phyloP scores from a whole-genome alignment of 2,888 invertebrate species.

The Chymomyza amoena region DNA sequence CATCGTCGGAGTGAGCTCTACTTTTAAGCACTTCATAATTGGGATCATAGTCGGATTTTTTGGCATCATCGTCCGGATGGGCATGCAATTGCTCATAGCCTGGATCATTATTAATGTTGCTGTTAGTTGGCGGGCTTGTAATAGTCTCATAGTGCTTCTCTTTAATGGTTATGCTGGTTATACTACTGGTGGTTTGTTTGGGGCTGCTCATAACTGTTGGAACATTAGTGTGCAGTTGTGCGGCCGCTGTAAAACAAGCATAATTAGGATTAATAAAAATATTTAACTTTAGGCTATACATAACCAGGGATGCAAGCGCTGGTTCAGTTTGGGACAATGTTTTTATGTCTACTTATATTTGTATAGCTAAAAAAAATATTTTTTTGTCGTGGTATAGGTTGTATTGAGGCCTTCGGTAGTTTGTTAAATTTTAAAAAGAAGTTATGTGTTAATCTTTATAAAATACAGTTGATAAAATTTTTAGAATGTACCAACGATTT shows the following conservation, averaged over 20 bases:
- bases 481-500: neutral
- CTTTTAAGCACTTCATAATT: slow-evolving; percentile 88
- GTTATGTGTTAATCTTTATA: too few species aligned
- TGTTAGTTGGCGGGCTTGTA: slow-evolving; percentile 67
- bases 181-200: slow-evolving; percentile 34
- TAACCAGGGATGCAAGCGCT: neutral
- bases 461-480: neutral
- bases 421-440: too few species aligned
- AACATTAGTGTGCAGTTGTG: slow-evolving; percentile 29
- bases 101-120: slow-evolving; percentile 82
- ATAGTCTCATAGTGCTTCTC: slow-evolving; percentile 75
- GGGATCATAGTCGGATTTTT: slow-evolving; percentile 83
- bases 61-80: slow-evolving; percentile 56
- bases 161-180: slow-evolving; percentile 38
- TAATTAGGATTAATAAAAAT: neutral
- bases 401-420: too few species aligned
- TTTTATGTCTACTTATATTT: neutral
- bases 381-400: too few species aligned
- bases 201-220: slow-evolving; percentile 20
- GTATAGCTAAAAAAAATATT: too few species aligned
- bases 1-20: slow-evolving; percentile 76
- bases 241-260: slow-evolving; percentile 23
- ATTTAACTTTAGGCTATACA: neutral
- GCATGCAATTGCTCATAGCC: slow-evolving; percentile 83
- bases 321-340: neutral